Percentiles rank a stretch among this genome's conserved stretches.
Evolutionary conservation across 2,888 invertebrate genomes (phyloP).

Genomic region (Spodoptera exigua): DNA sequence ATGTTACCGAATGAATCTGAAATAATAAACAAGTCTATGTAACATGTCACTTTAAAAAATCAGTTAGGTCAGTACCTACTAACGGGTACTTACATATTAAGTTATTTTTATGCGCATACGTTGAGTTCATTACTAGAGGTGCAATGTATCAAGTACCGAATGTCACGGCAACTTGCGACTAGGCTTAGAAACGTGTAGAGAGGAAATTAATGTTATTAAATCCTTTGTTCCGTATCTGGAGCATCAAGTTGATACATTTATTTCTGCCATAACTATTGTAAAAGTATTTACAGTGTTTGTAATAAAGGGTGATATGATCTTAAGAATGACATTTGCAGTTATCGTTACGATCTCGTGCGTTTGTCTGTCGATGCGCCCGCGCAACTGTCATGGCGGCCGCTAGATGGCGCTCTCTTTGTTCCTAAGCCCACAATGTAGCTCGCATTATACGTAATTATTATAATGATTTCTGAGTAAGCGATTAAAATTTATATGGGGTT

Average conservation of each 20-base stretch:
- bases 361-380: constrained; percentile 38
- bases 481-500: constrained; percentile 54
- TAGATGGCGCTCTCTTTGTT: constrained; percentile 62
- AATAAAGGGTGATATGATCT: constrained; percentile 56
- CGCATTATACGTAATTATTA: constrained; percentile 65
- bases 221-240: constrained; percentile 7
- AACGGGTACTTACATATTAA: constrained; percentile 13
- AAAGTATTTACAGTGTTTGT: constrained; percentile 53
- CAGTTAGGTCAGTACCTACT: constrained; percentile 33
- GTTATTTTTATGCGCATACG: constrained; percentile 21
- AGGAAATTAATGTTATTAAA: constrained; percentile 26
- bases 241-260: constrained; percentile 35
- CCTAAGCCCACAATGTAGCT: constrained; percentile 63
- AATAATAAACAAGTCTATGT: no score
- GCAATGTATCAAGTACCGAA: constrained; percentile 15
- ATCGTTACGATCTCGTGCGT: constrained; percentile 49
- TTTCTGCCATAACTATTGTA: constrained; percentile 51
- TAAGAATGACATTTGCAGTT: constrained; percentile 53
- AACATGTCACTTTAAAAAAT: constrained; percentile 27
- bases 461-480: constrained; percentile 63
- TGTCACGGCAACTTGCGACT: constrained; percentile 5
- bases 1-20: no score
- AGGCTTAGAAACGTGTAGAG: constrained; percentile 28
- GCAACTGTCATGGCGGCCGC: constrained; percentile 33
- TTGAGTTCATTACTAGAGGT: constrained; percentile 12